A percentile compares a stretch with the other conserved stretches of the same genome.
Conservation (phyloP, 2,797 vertebrate species). For the Silurus aristotelis region DNA sequence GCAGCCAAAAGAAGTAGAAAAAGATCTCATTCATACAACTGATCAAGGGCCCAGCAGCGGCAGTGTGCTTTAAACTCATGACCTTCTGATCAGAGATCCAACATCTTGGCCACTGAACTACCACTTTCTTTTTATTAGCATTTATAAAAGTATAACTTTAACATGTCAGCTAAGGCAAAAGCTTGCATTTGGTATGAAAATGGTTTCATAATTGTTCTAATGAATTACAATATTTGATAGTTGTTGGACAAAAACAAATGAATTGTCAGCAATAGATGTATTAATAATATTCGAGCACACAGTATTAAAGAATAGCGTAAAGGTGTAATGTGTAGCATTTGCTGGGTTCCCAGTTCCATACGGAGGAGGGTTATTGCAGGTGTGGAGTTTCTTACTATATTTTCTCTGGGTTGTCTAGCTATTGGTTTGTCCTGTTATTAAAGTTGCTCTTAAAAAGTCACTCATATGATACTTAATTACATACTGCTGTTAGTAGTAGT, state of each 20-base stretch:
- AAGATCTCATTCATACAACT: too few species aligned
- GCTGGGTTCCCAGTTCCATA: not conserved
- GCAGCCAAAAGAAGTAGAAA: too few species aligned
- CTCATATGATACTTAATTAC: too few species aligned
- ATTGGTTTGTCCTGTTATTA: not conserved
- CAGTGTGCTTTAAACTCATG: too few species aligned
- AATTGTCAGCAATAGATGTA: not conserved
- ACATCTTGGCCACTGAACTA: too few species aligned
- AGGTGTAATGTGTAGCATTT: not conserved
- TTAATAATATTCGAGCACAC: not conserved
- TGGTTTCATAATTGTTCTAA: not conserved
- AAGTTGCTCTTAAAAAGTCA: too few species aligned
- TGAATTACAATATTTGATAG: not conserved
- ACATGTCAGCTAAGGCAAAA: not conserved
- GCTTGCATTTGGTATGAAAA: not conserved
- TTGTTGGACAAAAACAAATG: not conserved
- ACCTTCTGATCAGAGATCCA: too few species aligned
- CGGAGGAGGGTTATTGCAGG: not conserved
- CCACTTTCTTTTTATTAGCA: not conserved
- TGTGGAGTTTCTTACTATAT: not conserved
- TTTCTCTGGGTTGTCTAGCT: not conserved
- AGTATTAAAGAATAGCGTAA: not conserved
- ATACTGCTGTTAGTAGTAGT: too few species aligned
- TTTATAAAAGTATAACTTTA: not conserved
- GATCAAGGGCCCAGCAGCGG: too few species aligned